Evolutionary conservation across 2,797 vertebrate species (phyloP), one percentile per base, ranked within the genome.

Genomic region (Astyanax mexicanus): DNA sequence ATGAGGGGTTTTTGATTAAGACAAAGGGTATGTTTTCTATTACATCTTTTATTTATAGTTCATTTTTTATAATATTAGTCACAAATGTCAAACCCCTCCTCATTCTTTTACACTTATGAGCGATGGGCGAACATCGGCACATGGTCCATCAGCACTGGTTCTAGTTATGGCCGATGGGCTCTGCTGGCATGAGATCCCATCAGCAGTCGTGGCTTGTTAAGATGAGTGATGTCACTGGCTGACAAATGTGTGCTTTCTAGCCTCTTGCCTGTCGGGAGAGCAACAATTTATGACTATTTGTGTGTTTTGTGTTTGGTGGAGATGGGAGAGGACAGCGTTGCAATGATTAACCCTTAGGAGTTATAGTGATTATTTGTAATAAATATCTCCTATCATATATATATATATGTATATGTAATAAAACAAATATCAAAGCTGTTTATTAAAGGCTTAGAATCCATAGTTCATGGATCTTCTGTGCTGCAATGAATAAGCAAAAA

Each of bases 1-100:
- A 91, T 79, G 69, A 84, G 83, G 79, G 42, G 62, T 91, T 91
- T n/a, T 89, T 91, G 76, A 92, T 91, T 92, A 90, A 89, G 84
- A 89, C 79, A 70, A 87, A 89, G 90, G 79, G 88, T 89, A 78
- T 87, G 83, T 90, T 93, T 92, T 87, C 75, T 74, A 65, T 87
- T 78, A 84, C 47, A 77, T 86, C 82, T 78, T 81, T 72, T 86
- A 77, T 90, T 89, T 90, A 89, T 82, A 87, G 83, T 73, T 89
- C 86, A 89, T 92, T 92, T 57, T n/a, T 91, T 74, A 78, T 75
- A 69, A 80, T 85, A 86, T 89, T 80, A 86, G 74, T 81, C 51
- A 79, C 58, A 73, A 81, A 80, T 83, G 74, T 17, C 51, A 80
- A 83, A n/a, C 11, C 58, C 52, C 45, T 25, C 47, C 47, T 44